These are phyloP conservation scores for Embiotoca jacksoni DNA, from an alignment of 2,113 vertebrate genomes.

Conservation along the genomic window DNA sequence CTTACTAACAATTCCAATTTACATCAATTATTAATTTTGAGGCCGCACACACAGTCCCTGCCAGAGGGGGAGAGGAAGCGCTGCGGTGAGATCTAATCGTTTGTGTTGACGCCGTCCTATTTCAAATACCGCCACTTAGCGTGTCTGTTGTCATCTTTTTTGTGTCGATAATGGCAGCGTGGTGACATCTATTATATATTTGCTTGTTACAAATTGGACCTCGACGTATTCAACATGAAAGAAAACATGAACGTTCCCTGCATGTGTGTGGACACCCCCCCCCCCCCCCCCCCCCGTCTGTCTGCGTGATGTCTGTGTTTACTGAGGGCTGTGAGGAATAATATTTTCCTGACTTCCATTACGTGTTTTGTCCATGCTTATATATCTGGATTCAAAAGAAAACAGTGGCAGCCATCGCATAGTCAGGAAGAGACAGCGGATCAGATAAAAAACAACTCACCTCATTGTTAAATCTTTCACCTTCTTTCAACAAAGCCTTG, in stretches of 20 bases:
- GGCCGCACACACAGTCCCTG: slow-evolving; percentile 56
- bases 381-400: slow-evolving; percentile 35
- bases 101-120: slow-evolving; percentile 36
- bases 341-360: slow-evolving; percentile 21
- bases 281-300: not conserved
- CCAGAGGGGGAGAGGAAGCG: slow-evolving; percentile 58
- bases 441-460: slow-evolving; percentile 33
- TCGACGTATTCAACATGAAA: not conserved
- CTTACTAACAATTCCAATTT: slow-evolving; percentile 81
- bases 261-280: not conserved
- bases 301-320: not conserved
- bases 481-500: slow-evolving; percentile 37
- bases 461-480: slow-evolving; percentile 40
- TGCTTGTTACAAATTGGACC: not conserved
- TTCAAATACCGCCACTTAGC: slow-evolving; percentile 44
- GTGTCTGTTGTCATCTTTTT: slow-evolving; percentile 28
- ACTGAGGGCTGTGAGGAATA: not conserved
- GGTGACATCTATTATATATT: not conserved
- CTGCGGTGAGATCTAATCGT: slow-evolving; percentile 59
- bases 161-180: not conserved
- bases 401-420: slow-evolving; percentile 4
- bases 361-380: slow-evolving; percentile 13
- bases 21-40: slow-evolving; percentile 84
- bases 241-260: not conserved
- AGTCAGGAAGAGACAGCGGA: not conserved